Base-by-base conservation (phyloP, 2,888 invertebrate species). In the Pseudoips prasinana region DNA sequence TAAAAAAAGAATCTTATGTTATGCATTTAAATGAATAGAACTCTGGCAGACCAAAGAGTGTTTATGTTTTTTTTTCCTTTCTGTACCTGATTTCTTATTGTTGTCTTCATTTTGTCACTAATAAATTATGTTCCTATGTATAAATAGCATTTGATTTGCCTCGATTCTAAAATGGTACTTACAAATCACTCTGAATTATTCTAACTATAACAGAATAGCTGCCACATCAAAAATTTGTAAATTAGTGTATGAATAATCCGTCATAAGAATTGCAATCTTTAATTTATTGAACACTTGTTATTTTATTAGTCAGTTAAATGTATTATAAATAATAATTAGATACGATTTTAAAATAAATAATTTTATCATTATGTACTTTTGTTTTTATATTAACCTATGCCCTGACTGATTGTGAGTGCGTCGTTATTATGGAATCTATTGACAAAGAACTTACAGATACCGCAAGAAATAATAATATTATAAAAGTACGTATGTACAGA, bases 281-380 rank as follows among this genome's bases (percentile, higher is more conserved):
- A 71, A 73, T 64, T 73, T 73, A 73, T 73, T 73, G 53, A 67
- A 65, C 48, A 61, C 50, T 61, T 55, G 66, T 68, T 70, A 55
- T 66, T 69, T 64, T 58, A 58, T 48, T 64, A 64, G 57, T 79
- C 67, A 70, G 61, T 65, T 67, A 66, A 67, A 59, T 81, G 75
- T 81, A 79, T 69, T 72, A 72, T 77, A 20, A 18, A 20, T 20
- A 65, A 57, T 57, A 46, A 73, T 68, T 77, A 78, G 69, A 70
- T 73, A 78, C 68, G 66, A 75, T 75, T 76, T 76, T 60, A 74
- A 56, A 77, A 75, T 76, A 76, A 82, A 77, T 72, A 73, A 73
- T 72, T 75, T 71, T 71, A 73, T 69, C 60, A 64, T 64, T 61
- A 56, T 29, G 34, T 19, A 14, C 31, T 40, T 31, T 33, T 36